Evolutionary conservation across 2,888 invertebrate genomes (phyloP).

Genomic region (Sylvicola fuscatus): DNA sequence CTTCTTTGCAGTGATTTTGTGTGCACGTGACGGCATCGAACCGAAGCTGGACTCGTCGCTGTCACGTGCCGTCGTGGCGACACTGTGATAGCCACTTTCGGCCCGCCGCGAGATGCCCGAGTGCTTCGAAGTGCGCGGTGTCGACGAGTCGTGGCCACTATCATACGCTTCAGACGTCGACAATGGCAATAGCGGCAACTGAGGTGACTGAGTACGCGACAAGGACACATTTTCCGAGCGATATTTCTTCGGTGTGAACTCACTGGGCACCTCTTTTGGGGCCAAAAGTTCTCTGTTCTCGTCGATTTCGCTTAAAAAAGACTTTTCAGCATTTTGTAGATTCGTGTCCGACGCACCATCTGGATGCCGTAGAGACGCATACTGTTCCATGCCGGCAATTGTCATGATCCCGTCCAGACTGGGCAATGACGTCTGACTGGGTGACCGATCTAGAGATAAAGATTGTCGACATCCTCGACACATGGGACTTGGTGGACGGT

Average conservation of each 20-base stretch:
- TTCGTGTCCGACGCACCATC: constrained; percentile 90
- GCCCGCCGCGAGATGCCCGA: constrained; percentile 62
- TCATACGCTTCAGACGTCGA: constrained; percentile 52
- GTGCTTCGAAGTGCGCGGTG: constrained; percentile 61
- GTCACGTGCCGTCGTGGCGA: constrained; percentile 45
- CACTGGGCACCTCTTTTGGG: constrained; percentile 13
- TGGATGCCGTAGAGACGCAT: constrained; percentile 63
- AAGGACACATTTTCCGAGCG: background rate
- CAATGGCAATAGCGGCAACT: constrained; percentile 17
- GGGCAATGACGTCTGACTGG: constrained; percentile 24
- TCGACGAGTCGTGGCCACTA: constrained; percentile 68
- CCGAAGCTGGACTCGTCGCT: constrained; percentile 75
- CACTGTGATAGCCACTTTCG: constrained; percentile 82
- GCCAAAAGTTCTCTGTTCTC: constrained; percentile 17
- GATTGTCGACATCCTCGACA: constrained; percentile 15
- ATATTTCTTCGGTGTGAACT: constrained; percentile 6
- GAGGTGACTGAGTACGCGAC: constrained; percentile 15
- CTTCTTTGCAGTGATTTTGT: constrained; percentile 13
- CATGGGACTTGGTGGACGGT: constrained; percentile 29
- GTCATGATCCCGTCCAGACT: constrained; percentile 45
- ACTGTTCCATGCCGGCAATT: constrained; percentile 33
- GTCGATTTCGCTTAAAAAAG: constrained; percentile 17
- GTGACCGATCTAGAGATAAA: constrained; percentile 17
- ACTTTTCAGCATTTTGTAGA: constrained; percentile 24
- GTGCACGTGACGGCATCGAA: constrained; percentile 27